Base-by-base conservation (phyloP, 2,888 invertebrate genomes). In the Xestobium rufovillosum region DNA sequence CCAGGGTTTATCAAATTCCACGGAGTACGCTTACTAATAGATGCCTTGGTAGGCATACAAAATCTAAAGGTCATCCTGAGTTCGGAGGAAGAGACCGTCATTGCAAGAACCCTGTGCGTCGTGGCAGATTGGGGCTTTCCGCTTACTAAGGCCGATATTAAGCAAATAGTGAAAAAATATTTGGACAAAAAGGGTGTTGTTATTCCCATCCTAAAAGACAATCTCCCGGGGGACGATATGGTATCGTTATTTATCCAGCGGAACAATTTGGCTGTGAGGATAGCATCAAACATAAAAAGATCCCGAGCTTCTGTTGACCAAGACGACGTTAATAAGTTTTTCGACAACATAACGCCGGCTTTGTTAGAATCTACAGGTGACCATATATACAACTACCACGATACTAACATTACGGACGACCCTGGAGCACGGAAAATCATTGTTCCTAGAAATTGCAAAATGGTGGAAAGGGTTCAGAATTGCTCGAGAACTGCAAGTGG, bases 381-480 rank as follows among this genome's bases (percentile, higher is more conserved):
- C n/a, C n/a, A n/a, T n/a, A n/a, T n/a, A n/a, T n/a, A n/a, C n/a
- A n/a, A n/a, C n/a, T n/a, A n/a, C n/a, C n/a, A n/a, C n/a, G n/a
- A n/a, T n/a, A n/a, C n/a, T n/a, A n/a, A n/a, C n/a, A n/a, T n/a
- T n/a, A n/a, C n/a, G n/a, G n/a, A n/a, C n/a, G n/a, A 37, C 44
- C n/a, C n/a, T n/a, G n/a, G n/a, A n/a, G n/a, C n/a, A n/a, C n/a
- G n/a, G n/a, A n/a, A n/a, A n/a, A n/a, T 51, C n/a, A n/a, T n/a
- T n/a, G n/a, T n/a, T n/a, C n/a, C n/a, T n/a, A n/a, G n/a, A n/a
- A n/a, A n/a, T n/a, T 34, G 32, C 3, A 56, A 55, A 34, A 53
- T 60, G 42, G 51, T 55, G 12, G 53, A 60, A 41, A 34, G 50
- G 10, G 48, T 59, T 14, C 43, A 50, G 26, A 51, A 59, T 32